Evolutionary conservation across 2,888 invertebrate genomes (phyloP), one percentile per base, ranked within the genome.

Genomic region (Calameuta pallipes): DNA sequence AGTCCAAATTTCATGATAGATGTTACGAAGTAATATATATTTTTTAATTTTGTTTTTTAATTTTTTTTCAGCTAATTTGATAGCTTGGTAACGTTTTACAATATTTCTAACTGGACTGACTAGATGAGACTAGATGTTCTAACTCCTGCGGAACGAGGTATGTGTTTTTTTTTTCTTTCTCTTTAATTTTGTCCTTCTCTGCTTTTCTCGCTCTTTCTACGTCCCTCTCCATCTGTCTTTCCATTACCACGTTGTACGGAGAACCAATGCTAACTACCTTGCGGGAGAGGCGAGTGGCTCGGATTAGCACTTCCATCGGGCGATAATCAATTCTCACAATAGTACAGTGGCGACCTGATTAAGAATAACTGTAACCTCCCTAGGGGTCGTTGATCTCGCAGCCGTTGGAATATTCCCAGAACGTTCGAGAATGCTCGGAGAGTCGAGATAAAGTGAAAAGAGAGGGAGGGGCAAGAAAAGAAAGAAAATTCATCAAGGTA

Each of bases 291-390:
- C 23, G 23, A 23, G 23, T 2, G 9, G 23, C 23, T 9, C 56
- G 77, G 79, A 80, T 81, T 83, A 81, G 80, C 80, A 79, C 82
- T 76, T 80, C 81, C 76, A 78, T 81, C 80, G 80, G 79, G 80
- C 80, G 80, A 77, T 77, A 82, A 80, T 78, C 78, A 76, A 78
- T 75, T 56, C 56, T 56, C 56, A 56, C 56, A 56, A 56, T 56
- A 56, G 77, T 80, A 78, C 30, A 71, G 34, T 30, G 33, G 78
- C 74, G 70, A 73, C 37, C 69, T 37, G 76, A 78, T 78, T 78
- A 75, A 74, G 69, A 78, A 74, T 80, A 78, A 80, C 75, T 76
- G 76, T 73, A 56, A 73, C 74, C 34, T 74, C 34, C 74, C 71
- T 11, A 1, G 71, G 30, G 31, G 13, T 34, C 34, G 31, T 34